Conservation (phyloP, 2,113 vertebrate species). For the Abramis brama region DNA sequence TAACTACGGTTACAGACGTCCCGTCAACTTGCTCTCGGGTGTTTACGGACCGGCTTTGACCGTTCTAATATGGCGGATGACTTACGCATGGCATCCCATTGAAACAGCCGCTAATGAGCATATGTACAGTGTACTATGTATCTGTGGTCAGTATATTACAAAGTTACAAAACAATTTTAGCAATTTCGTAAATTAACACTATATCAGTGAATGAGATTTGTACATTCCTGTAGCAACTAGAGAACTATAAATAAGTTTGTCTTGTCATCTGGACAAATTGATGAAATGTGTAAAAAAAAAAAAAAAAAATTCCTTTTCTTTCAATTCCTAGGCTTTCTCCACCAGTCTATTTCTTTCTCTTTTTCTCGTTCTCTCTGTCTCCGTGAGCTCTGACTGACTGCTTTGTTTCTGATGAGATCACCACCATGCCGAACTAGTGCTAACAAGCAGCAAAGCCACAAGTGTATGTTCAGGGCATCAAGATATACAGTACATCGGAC, state of each 20-base stretch:
- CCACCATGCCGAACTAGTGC: conserved; percentile 72
- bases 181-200: not conserved
- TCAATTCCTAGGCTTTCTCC: not conserved
- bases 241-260: not conserved
- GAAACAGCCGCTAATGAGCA: no score
- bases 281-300: not conserved
- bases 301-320: not conserved
- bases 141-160: not conserved
- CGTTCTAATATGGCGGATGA: no score
- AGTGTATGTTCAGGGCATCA: conserved; percentile 76
- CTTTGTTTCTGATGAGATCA: conserved; percentile 76
- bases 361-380: conserved; percentile 43
- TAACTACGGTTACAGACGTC: no score
- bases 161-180: not conserved
- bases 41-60: no score
- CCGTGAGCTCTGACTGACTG: conserved; percentile 64
- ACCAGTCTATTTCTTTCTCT: conserved; percentile 2
- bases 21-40: no score
- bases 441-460: conserved; percentile 76
- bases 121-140: no score
- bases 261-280: not conserved
- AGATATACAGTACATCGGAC: conserved; percentile 72
- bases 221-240: not conserved
- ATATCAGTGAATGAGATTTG: not conserved
- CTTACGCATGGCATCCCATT: no score